Base-by-base conservation (phyloP, 2,113 vertebrate species). In the Phycodurus eques region DNA sequence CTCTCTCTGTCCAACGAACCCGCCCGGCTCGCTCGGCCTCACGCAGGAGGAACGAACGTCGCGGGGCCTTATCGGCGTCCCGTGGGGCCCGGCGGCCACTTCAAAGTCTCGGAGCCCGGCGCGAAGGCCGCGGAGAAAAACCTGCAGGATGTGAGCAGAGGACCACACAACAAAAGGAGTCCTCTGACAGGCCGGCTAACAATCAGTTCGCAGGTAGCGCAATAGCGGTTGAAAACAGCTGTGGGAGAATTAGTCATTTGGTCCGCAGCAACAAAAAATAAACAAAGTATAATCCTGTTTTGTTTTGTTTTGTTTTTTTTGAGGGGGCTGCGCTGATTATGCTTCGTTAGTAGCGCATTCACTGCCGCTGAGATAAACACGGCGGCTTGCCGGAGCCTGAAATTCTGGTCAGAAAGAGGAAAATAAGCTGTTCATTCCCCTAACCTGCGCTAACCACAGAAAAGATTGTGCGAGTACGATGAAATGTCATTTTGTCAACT, bases 1-100 rank as follows among this genome's bases (percentile, higher is more conserved):
- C 74, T 70, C 77, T 73, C 73, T 81, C 81, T 83, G 78, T 85
- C 80, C 83, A 72, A 88, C 71, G 85, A 71, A 82, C 66, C 20
- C 62, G 8, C 53, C 53, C 76, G 70, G 11, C 62, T 77, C 68
- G 53, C 71, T 67, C 31, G 69, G 44, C 66, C 66, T 17, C 69
- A 68, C 74, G 74, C 73, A 74, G 44, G 14, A 80, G 81, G 85
- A 85, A 76, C 85, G 78, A 90, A 87, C 87, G 90, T 85, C 88
- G 82, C 74, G 79, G 77, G 79, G 83, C 81, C 86, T 90, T 90
- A 90, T 90, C 90, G 61, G 81, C 75, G 84, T 86, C 88, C 90
- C 87, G 59, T 66, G 82, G 88, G 87, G 80, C 63, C 77, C 85
- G 89, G 89, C 85, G 89, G 80, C 75, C 73, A 85, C 88, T 90